Conservation (phyloP, 2,113 vertebrate genomes). For the Aspidoscelis tigris region DNA sequence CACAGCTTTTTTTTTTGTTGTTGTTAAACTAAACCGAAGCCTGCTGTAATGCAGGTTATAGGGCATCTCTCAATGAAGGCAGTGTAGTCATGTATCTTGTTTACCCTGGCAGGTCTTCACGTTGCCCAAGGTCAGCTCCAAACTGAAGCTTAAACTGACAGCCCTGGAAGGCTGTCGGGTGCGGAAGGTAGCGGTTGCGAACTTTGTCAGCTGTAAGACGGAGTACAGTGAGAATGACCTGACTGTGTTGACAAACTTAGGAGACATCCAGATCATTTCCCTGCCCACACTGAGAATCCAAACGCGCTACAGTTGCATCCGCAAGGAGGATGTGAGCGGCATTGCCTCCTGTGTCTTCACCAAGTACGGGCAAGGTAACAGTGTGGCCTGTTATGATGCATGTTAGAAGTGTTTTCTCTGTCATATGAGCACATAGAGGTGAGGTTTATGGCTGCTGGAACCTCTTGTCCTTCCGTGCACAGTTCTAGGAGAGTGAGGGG, state of each 20-base stretch:
- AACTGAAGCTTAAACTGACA: constrained; percentile 94
- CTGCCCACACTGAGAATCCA: constrained; percentile 92
- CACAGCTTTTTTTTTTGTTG: too few relatives aligned
- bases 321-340: constrained; percentile 94
- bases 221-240: constrained; percentile 90
- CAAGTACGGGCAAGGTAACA: constrained; percentile 91
- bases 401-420: not conserved
- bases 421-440: not conserved
- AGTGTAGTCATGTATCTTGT: not conserved
- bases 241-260: constrained; percentile 92
- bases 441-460: too few relatives aligned
- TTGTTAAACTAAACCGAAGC: too few relatives aligned
- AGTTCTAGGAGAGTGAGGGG: not conserved
- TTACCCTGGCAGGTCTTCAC: constrained; percentile 86
- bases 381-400: not conserved
- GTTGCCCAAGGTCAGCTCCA: constrained; percentile 92
- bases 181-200: constrained; percentile 85
- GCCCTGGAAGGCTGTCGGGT: constrained; percentile 93
- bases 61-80: constrained; percentile 5
- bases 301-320: constrained; percentile 93
- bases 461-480: not conserved
- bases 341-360: constrained; percentile 99
- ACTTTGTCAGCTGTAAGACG: constrained; percentile 85
- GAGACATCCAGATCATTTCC: constrained; percentile 92
- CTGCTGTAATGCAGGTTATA: too few relatives aligned